A percentile compares a stretch with the other conserved stretches of the same genome.
Conservation (phyloP, 2,888 invertebrate genomes). For the Heliconius cydno region DNA sequence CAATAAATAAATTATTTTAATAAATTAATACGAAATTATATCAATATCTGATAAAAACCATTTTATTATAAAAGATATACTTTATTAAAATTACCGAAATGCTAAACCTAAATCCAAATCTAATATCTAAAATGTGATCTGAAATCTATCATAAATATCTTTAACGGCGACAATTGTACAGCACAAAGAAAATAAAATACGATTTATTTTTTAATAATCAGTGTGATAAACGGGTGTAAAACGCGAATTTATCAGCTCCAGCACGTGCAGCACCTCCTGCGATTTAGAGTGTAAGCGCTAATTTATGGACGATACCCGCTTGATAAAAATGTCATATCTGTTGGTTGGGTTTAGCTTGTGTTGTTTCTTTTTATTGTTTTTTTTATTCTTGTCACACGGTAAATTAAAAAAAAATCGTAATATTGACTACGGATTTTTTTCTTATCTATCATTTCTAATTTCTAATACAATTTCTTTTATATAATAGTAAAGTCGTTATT, state of each 20-base stretch:
- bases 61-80: no score
- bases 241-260: slow-evolving; percentile 63
- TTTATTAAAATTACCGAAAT: neutral
- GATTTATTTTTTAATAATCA: slow-evolving; percentile 54
- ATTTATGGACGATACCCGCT: slow-evolving; percentile 71
- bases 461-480: no score
- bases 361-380: slow-evolving; percentile 43
- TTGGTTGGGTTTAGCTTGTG: slow-evolving; percentile 61
- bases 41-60: no score
- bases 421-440: no score
- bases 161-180: slow-evolving; percentile 52
- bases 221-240: slow-evolving; percentile 55
- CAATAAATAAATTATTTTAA: no score
- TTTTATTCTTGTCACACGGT: neutral
- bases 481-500: no score
- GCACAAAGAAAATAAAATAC: slow-evolving; percentile 45
- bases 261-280: slow-evolving; percentile 64
- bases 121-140: slow-evolving; percentile 20
- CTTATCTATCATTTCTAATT: no score
- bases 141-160: slow-evolving; percentile 38
- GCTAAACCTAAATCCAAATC: neutral
- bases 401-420: no score
- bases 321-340: slow-evolving; percentile 68
- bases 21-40: no score
- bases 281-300: slow-evolving; percentile 71